A percentile compares a stretch with the other conserved stretches of the same genome.
phyloP scores from a whole-genome alignment of 2,888 invertebrate genomes.

The Metallyticus violacea region DNA sequence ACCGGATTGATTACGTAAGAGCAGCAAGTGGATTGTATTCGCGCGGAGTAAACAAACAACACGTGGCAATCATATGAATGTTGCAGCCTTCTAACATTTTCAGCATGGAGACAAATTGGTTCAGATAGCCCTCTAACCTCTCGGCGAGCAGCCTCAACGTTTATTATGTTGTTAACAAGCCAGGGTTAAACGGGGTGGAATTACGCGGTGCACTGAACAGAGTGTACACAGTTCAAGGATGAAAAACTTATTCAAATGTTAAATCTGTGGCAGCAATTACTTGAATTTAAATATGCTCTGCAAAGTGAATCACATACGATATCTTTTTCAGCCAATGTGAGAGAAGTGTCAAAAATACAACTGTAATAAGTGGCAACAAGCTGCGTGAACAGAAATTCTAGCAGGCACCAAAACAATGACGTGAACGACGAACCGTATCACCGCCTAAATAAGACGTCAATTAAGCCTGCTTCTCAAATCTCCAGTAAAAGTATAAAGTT shows the following conservation, averaged over 20 bases:
- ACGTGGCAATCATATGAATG: background rate
- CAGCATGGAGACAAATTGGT: constrained; percentile 9
- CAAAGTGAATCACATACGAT: no score
- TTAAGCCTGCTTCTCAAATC: no score
- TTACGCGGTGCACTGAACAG: background rate
- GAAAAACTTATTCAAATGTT: background rate
- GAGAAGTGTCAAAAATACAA: no score
- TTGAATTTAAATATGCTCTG: no score
- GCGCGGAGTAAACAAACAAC: background rate
- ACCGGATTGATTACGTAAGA: background rate
- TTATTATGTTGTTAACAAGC: background rate
- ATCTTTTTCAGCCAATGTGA: no score
- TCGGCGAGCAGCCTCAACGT: background rate
- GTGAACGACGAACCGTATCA: no score
- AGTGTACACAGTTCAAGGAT: constrained; percentile 10
- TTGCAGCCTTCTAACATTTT: background rate
- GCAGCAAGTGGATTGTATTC: background rate
- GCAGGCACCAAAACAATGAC: no score
- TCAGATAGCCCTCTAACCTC: constrained; percentile 3
- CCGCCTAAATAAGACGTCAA: no score
- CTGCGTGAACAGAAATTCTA: no score
- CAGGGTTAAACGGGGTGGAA: constrained; percentile 2
- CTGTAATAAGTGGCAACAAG: no score
- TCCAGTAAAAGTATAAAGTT: no score
- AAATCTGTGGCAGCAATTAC: background rate